phyloP scores from a whole-genome alignment of 1,140 invertebrate genomes.

The Araneus ventricosus region DNA sequence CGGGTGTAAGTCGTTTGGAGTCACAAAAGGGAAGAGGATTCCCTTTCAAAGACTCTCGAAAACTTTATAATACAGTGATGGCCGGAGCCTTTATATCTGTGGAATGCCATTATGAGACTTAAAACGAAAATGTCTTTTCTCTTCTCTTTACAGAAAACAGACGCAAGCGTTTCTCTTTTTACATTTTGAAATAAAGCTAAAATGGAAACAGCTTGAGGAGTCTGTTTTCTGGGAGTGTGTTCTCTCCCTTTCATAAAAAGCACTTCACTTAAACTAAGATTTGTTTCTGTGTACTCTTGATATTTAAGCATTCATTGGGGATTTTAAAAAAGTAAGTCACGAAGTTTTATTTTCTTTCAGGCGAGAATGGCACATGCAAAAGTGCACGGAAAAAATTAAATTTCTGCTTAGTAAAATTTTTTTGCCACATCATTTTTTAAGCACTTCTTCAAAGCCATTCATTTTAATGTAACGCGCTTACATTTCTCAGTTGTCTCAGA shows the following conservation, averaged over 20 bases:
- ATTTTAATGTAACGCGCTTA: background rate
- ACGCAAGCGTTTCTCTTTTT: conserved; percentile 47
- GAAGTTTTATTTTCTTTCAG: conserved; percentile 26
- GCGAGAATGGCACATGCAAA: background rate
- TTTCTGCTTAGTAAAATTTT: background rate
- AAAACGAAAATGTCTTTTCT: conserved; percentile 49
- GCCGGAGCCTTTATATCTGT: conserved; percentile 20
- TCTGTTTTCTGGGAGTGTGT: conserved; percentile 4
- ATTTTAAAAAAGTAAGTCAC: conserved; percentile 23
- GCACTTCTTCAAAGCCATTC: background rate
- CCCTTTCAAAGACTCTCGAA: conserved; percentile 9
- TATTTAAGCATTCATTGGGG: conserved; percentile 48
- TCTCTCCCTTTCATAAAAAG: conserved; percentile 20
- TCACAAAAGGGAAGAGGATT: conserved; percentile 3
- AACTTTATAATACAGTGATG: conserved; percentile 42
- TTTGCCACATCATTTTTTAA: background rate
- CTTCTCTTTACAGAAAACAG: conserved; percentile 13
- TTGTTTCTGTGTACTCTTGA: conserved; percentile 54
- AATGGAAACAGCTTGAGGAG: conserved; percentile 59
- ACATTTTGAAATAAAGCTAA: conserved; percentile 63
- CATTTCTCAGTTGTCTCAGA: background rate
- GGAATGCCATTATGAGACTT: conserved; percentile 58
- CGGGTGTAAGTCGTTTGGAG: conserved; percentile 17
- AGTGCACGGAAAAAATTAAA: background rate
- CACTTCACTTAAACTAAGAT: conserved; percentile 59